These are phyloP conservation scores for Paramuricea clavata DNA, from an alignment of 92 coral and sea anemone genomes.

Conservation along the genomic window DNA sequence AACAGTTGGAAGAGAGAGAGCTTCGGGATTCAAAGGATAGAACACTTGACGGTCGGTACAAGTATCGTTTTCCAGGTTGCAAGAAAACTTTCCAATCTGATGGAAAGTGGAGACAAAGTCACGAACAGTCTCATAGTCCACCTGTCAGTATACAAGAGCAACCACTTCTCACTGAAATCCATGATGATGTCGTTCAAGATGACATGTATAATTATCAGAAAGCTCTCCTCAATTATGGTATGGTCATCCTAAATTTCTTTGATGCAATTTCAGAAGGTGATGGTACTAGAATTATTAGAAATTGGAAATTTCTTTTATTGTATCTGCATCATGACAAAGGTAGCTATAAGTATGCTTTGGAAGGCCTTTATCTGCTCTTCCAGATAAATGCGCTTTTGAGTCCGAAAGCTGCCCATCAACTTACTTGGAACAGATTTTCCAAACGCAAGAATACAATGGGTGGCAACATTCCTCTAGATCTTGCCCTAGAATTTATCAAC, in stretches of 20 bases:
- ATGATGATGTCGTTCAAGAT: constrained; percentile 9
- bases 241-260: constrained; percentile 66
- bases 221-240: constrained; percentile 72
- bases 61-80: constrained; percentile 65
- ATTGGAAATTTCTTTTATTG: constrained; percentile 60
- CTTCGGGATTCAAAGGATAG: background rate
- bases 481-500: constrained; percentile 21
- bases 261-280: constrained; percentile 74
- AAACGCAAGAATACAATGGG: constrained; percentile 29
- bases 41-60: constrained; percentile 8
- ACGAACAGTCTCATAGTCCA: constrained; percentile 72
- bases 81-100: constrained; percentile 68
- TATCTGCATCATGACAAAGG: constrained; percentile 49
- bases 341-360: constrained; percentile 61
- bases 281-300: constrained; percentile 53
- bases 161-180: constrained; percentile 35
- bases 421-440: constrained; percentile 37
- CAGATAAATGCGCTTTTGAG: background rate
- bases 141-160: constrained; percentile 56
- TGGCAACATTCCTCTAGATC: constrained; percentile 38
- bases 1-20: constrained; percentile 7
- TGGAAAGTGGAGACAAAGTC: constrained; percentile 71
- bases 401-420: constrained; percentile 19
- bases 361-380: constrained; percentile 44
- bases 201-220: constrained; percentile 72